These are phyloP conservation scores for Subacronicta megacephala DNA, from an alignment of 2,888 invertebrate genomes.

Conservation along the genomic window DNA sequence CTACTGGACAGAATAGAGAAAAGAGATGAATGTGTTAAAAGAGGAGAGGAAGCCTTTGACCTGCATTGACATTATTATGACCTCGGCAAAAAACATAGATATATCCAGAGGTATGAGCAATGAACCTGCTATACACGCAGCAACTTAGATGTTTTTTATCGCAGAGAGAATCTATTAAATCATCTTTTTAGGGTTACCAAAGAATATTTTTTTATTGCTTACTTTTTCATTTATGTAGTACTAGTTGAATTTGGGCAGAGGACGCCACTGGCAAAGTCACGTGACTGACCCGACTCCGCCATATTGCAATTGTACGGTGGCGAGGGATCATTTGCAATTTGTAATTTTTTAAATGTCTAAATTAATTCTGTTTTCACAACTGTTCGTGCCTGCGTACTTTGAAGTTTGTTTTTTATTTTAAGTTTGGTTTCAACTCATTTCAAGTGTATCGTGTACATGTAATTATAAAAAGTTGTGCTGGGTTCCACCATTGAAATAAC, in stretches of 20 bases:
- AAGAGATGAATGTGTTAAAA: no score
- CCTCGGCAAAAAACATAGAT: no score
- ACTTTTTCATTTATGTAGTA: no score
- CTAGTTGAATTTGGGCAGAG: slow-evolving; percentile 21
- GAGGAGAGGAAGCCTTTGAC: no score
- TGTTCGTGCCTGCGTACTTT: slow-evolving; percentile 42
- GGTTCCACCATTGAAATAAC: slow-evolving; percentile 79
- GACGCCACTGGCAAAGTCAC: slow-evolving; percentile 64
- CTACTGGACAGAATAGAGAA: no score
- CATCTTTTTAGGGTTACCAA: no score
- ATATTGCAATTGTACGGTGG: slow-evolving; percentile 79
- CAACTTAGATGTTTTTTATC: no score
- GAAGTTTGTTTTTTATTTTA: slow-evolving; percentile 43
- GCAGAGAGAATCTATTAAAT: no score
- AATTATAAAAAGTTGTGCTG: slow-evolving; percentile 62
- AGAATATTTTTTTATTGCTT: no score
- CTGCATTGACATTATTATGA: no score
- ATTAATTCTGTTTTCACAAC: slow-evolving; percentile 50
- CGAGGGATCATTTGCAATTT: slow-evolving; percentile 71
- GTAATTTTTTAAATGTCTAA: slow-evolving; percentile 62
- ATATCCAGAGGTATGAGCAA: no score
- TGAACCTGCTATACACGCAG: no score
- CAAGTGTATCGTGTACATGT: slow-evolving; percentile 47
- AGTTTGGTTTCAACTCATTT: slow-evolving; percentile 36
- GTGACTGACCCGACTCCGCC: slow-evolving; percentile 74